Evolutionary conservation across 2,888 invertebrate species (phyloP).

Genomic region (Danaus chrysippus): DNA sequence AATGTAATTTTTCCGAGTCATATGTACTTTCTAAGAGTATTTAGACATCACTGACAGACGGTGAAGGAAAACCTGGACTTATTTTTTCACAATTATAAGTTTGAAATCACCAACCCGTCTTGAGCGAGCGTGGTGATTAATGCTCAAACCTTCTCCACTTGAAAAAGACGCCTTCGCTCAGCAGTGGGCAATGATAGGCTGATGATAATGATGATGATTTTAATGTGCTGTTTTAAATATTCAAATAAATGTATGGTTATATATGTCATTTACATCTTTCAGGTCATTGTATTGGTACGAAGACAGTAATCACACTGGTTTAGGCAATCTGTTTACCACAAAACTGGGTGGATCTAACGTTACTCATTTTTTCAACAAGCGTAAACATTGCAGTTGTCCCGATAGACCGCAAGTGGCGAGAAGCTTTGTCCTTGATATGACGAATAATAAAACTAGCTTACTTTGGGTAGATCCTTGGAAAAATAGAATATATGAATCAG

Average conservation of each 20-base stretch:
- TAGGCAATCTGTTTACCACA: conserved; percentile 82
- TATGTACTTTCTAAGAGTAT: no score
- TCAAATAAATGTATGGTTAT: not conserved
- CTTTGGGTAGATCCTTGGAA: conserved; percentile 83
- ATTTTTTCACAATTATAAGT: no score
- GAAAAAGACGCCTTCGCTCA: no score
- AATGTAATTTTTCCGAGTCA: no score
- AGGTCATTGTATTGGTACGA: conserved; percentile 89
- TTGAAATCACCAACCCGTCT: no score
- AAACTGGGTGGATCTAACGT: conserved; percentile 77
- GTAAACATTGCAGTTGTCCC: conserved; percentile 82
- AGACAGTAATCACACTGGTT: conserved; percentile 76
- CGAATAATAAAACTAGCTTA: conserved; percentile 74
- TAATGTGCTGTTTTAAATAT: not conserved
- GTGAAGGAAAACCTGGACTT: no score
- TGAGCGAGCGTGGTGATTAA: no score
- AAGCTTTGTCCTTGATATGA: conserved; percentile 84
- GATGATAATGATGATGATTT: no score
- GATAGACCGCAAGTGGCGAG: conserved; percentile 80
- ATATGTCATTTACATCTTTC: conserved; percentile 25
- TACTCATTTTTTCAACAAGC: conserved; percentile 77
- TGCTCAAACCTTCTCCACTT: no score
- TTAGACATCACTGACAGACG: no score
- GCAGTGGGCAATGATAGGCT: no score
- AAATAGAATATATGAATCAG: conserved; percentile 80